Conservation (phyloP, 2,797 vertebrate genomes). For the Martes flavigula region DNA sequence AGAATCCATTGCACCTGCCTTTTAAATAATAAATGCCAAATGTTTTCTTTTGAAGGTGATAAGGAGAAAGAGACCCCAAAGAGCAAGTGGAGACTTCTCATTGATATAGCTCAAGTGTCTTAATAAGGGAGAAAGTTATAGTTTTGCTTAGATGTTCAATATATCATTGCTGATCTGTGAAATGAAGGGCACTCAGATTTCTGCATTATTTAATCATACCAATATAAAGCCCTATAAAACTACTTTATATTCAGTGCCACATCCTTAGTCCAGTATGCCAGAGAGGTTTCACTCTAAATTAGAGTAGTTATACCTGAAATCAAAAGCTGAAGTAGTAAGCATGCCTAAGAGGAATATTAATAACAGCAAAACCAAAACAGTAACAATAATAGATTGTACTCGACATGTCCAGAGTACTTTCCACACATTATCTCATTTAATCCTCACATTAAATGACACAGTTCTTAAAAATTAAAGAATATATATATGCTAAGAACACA, state of each 20-base stretch:
- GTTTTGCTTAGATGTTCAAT: conserved; percentile 3
- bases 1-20: background rate
- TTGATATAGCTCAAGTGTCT: background rate
- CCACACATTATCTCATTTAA: background rate
- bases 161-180: background rate
- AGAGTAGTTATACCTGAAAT: background rate
- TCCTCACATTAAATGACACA: background rate
- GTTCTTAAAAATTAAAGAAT: background rate
- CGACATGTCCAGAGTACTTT: background rate
- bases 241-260: background rate
- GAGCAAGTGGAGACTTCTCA: background rate
- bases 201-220: conserved; percentile 34
- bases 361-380: background rate
- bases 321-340: background rate
- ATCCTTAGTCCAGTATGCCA: background rate
- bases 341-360: background rate
- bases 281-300: background rate
- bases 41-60: conserved; percentile 25
- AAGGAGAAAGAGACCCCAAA: background rate
- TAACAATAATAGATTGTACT: background rate
- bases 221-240: conserved; percentile 16
- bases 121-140: background rate
- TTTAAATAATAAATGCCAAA: conserved; percentile 45
- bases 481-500: background rate
- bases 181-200: conserved; percentile 5